phyloP scores from a whole-genome alignment of 2,888 invertebrate genomes.

The Entomobrya multifasciata region DNA sequence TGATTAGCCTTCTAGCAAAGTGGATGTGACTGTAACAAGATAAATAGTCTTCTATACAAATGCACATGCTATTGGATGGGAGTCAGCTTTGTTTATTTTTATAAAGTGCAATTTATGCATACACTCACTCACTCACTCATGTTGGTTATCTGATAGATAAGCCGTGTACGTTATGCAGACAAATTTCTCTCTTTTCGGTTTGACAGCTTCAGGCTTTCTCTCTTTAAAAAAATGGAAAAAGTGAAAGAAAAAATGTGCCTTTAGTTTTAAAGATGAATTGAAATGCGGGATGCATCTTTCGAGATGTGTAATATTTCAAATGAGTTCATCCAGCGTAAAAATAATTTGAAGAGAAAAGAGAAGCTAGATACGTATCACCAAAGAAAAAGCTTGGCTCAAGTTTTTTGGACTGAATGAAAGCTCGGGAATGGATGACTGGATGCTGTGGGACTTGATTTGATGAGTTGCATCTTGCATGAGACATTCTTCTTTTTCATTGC shows the following conservation, averaged over 20 bases:
- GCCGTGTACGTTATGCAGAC: not conserved
- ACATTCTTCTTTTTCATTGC: not conserved
- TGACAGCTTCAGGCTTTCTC: slow-evolving; percentile 22
- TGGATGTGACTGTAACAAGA: too few species aligned
- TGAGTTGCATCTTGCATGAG: not conserved
- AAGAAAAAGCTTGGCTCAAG: too few species aligned
- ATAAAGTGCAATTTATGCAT: not conserved
- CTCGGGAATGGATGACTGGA: too few species aligned
- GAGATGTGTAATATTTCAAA: not conserved
- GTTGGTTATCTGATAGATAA: too few species aligned
- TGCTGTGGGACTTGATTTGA: not conserved
- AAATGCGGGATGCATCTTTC: too few species aligned
- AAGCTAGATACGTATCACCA: not conserved
- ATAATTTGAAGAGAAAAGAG: not conserved
- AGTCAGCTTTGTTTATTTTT: not conserved
- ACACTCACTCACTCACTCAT: too few species aligned
- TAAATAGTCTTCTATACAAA: not conserved
- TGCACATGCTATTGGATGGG: not conserved
- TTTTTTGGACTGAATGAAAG: too few species aligned
- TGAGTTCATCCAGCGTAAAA: not conserved
- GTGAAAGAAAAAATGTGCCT: not conserved
- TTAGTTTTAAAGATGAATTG: too few species aligned
- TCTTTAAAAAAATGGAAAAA: slow-evolving; percentile 6
- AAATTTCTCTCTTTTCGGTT: not conserved
- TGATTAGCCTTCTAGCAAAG: not conserved